These are phyloP conservation scores for Coenonympha glycerion DNA, from an alignment of 2,888 invertebrate genomes.

Conservation along the genomic window DNA sequence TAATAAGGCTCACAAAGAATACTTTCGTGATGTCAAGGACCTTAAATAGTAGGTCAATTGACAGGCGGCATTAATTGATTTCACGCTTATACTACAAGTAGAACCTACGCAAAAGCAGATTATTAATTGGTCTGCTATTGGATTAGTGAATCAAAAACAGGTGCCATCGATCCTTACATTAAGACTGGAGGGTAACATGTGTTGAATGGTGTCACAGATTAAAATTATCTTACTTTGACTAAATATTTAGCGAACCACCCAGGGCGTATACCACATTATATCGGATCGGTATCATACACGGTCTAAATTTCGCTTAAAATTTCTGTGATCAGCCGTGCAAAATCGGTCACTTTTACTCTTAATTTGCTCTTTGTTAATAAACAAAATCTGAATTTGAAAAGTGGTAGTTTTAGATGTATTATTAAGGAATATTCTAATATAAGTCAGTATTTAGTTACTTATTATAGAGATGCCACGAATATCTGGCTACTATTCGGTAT, in stretches of 20 bases:
- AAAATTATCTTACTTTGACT: conserved; percentile 5
- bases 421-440: too few species aligned
- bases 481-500: too few species aligned
- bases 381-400: too few species aligned
- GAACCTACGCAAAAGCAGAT: neutral
- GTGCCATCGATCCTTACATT: neutral
- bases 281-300: too few species aligned
- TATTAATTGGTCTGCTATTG: neutral
- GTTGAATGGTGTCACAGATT: conserved; percentile 9
- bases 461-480: too few species aligned
- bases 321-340: neutral
- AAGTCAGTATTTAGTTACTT: too few species aligned
- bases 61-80: conserved; percentile 18
- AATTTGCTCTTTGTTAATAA: too few species aligned
- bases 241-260: conserved; percentile 10
- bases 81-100: neutral
- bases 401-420: too few species aligned
- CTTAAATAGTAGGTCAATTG: conserved; percentile 18
- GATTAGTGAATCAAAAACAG: neutral
- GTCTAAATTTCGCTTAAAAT: neutral
- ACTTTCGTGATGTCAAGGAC: conserved; percentile 22
- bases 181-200: neutral
- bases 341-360: too few species aligned
- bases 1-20: conserved; percentile 23
- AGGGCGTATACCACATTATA: too few species aligned